A percentile compares a stretch with the other conserved stretches of the same genome.
phyloP scores from a whole-genome alignment of 2,888 invertebrate genomes.

The Netelia inedita region DNA sequence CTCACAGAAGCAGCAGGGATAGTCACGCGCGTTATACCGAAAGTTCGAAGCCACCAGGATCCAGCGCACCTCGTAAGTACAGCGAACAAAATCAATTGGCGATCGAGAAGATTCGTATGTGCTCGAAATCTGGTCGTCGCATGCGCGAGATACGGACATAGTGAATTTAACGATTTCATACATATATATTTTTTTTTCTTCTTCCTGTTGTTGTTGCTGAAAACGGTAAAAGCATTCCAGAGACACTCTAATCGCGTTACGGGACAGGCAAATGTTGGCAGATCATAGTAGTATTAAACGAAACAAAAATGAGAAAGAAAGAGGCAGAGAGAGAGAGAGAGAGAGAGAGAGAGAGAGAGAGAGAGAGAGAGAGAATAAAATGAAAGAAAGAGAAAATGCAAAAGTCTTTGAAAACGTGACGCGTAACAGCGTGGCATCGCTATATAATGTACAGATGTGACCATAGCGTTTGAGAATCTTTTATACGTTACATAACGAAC shows the following conservation, averaged over 20 bases:
- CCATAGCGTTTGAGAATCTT: slow-evolving; percentile 64
- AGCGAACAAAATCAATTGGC: slow-evolving; percentile 69
- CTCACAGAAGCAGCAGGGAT: slow-evolving; percentile 82
- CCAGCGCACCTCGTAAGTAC: slow-evolving; percentile 83
- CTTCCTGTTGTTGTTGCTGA: slow-evolving; percentile 31
- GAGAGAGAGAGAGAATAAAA: slow-evolving; percentile 10
- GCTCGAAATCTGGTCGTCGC: slow-evolving; percentile 68
- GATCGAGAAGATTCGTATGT: slow-evolving; percentile 70
- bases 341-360: not conserved
- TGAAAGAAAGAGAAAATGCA: slow-evolving; percentile 17
- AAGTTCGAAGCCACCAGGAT: slow-evolving; percentile 82
- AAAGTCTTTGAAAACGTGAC: slow-evolving; percentile 39
- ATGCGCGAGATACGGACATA: slow-evolving; percentile 68
- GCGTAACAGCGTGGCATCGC: slow-evolving; percentile 37
- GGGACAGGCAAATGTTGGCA: slow-evolving; percentile 67
- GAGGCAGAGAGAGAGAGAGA: not conserved
- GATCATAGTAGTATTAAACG: slow-evolving; percentile 36
- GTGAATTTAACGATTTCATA: slow-evolving; percentile 34
- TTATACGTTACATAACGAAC: slow-evolving; percentile 54
- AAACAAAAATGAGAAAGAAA: slow-evolving; percentile 18
- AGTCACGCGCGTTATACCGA: slow-evolving; percentile 82
- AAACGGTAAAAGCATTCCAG: slow-evolving; percentile 65
- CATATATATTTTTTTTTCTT: slow-evolving; percentile 43
- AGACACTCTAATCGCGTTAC: slow-evolving; percentile 66
- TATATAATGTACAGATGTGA: slow-evolving; percentile 47